Conservation (phyloP, 2,113 vertebrate genomes). For the Alexandromys fortis region DNA sequence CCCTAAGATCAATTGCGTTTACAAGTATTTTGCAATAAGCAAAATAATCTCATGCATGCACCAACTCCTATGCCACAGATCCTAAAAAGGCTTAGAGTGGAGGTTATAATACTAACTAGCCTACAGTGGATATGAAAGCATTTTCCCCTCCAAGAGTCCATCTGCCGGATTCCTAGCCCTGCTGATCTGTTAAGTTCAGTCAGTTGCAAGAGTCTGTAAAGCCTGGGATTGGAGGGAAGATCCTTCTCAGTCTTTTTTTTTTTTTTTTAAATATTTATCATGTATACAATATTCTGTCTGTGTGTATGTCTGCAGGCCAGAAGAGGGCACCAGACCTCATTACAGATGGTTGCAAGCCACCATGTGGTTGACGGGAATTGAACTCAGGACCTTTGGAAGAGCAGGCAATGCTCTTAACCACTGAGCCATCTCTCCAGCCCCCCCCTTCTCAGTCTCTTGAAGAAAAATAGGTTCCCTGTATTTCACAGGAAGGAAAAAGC, state of each 20-base stretch:
- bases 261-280: too few species aligned
- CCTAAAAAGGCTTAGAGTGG: not conserved
- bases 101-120: not conserved
- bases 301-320: too few species aligned
- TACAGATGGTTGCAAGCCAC: too few species aligned
- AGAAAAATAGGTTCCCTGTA: conserved; percentile 1
- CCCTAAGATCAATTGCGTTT: not conserved
- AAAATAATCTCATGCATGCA: not conserved
- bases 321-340: too few species aligned
- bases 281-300: too few species aligned
- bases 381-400: too few species aligned
- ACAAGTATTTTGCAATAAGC: conserved; percentile 12
- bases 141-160: not conserved
- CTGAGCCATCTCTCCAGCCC: too few species aligned
- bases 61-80: not conserved
- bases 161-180: not conserved
- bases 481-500: not conserved
- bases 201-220: not conserved
- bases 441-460: not conserved
- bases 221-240: not conserved
- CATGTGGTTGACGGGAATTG: too few species aligned
- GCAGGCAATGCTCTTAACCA: too few species aligned
- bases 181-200: not conserved
- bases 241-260: not conserved
- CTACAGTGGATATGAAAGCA: not conserved